Percentiles rank a stretch among this genome's conserved stretches.
Evolutionary conservation across 2,113 vertebrate genomes (phyloP).

Genomic region (Stegastes partitus): DNA sequence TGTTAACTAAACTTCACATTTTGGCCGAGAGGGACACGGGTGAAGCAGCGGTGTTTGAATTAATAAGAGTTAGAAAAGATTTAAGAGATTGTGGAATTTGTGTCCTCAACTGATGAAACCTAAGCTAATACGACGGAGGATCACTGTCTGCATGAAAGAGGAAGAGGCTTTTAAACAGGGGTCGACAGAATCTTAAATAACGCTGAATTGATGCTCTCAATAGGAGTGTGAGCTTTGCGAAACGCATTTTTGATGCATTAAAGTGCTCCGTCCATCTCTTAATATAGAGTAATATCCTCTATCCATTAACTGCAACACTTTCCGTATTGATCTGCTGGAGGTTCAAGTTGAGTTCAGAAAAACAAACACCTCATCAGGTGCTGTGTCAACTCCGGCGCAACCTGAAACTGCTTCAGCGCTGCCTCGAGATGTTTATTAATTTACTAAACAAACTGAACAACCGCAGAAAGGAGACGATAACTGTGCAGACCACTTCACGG

Average conservation of each 20-base stretch:
- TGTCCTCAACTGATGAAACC: constrained; percentile 78
- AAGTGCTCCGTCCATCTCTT: constrained; percentile 20
- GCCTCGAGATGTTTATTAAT: constrained; percentile 24
- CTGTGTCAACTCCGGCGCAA: constrained; percentile 5
- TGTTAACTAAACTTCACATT: constrained; percentile 82
- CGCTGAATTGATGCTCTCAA: constrained; percentile 55
- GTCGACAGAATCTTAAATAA: constrained; percentile 60
- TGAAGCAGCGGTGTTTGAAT: constrained; percentile 73
- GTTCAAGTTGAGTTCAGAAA: constrained; percentile 69
- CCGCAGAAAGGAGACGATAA: background rate
- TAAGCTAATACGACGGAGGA: constrained; percentile 70
- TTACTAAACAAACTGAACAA: constrained; percentile 29
- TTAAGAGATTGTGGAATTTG: constrained; percentile 81
- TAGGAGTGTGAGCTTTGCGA: constrained; percentile 33
- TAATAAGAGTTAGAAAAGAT: constrained; percentile 78
- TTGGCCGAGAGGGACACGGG: constrained; percentile 64
- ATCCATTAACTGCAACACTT: constrained; percentile 47
- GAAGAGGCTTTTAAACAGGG: constrained; percentile 45
- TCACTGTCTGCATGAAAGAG: constrained; percentile 52
- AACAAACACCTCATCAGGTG: constrained; percentile 49
- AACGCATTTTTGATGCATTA: constrained; percentile 50
- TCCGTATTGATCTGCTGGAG: constrained; percentile 54
- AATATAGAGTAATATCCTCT: constrained; percentile 40
- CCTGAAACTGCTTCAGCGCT: constrained; percentile 7
- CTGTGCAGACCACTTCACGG: constrained; percentile 40